Conservation (phyloP, 2,797 vertebrate species). For the Cyprinella venusta region DNA sequence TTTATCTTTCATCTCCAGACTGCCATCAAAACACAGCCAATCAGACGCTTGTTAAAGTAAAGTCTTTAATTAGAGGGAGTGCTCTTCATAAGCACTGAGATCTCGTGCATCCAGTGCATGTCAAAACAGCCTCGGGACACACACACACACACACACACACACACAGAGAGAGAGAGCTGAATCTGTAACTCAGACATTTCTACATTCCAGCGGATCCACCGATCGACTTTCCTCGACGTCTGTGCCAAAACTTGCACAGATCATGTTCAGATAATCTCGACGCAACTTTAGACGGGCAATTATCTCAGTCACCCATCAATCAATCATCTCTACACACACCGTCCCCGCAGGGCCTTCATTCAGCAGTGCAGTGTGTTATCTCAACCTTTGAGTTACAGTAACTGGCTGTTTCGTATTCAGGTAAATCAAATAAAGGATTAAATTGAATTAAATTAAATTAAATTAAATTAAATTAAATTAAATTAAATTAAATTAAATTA, state of each 20-base stretch:
- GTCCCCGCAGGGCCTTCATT: not conserved
- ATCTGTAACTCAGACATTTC: not conserved
- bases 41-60: slow-evolving; percentile 28
- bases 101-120: not conserved
- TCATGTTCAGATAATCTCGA: slow-evolving; percentile 7
- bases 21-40: slow-evolving; percentile 16
- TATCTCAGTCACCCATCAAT: slow-evolving; percentile 18
- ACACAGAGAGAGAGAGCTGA: no score
- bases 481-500: no score
- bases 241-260: slow-evolving; percentile 25
- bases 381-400: not conserved
- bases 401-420: not conserved
- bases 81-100: slow-evolving; percentile 19
- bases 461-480: no score
- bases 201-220: slow-evolving; percentile 22
- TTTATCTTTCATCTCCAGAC: slow-evolving; percentile 9
- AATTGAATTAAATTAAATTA: not conserved
- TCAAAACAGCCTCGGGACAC: slow-evolving; percentile 4
- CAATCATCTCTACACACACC: not conserved
- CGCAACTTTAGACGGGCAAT: not conserved
- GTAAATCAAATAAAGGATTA: not conserved
- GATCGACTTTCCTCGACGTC: not conserved
- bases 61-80: slow-evolving; percentile 49
- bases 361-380: not conserved
- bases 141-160: no score